phyloP scores from a whole-genome alignment of 2,113 vertebrate genomes.

The Pavo muticus region DNA sequence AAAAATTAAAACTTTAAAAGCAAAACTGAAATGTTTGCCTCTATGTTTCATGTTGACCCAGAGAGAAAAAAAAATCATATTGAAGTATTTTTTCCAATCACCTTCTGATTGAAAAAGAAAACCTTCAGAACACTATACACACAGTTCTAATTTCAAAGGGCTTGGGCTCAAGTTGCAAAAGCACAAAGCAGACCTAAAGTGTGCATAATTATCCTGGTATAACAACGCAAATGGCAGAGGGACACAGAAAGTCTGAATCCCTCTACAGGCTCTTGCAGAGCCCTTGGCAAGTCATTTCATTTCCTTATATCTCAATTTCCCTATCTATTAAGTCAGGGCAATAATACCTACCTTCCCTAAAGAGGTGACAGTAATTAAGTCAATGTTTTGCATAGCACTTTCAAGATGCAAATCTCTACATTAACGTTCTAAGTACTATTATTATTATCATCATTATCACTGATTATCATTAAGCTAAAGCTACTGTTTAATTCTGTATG shows the following conservation, averaged over 20 bases:
- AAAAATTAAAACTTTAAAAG: background rate
- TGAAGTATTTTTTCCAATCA: conserved; percentile 1
- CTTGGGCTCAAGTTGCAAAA: conserved; percentile 21
- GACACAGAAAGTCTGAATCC: conserved; percentile 51
- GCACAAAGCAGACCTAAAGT: conserved; percentile 10
- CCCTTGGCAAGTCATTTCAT: conserved; percentile 51
- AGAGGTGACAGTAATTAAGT: conserved; percentile 75
- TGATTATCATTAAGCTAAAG: conserved; percentile 65
- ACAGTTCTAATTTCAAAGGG: conserved; percentile 26
- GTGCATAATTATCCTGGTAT: conserved; percentile 12
- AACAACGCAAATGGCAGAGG: background rate
- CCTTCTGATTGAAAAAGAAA: background rate
- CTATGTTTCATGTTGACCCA: background rate
- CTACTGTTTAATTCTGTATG: conserved; percentile 46
- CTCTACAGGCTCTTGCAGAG: conserved; percentile 25
- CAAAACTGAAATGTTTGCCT: background rate
- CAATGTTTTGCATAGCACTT: conserved; percentile 72
- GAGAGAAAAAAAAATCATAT: background rate
- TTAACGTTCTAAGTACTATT: conserved; percentile 66
- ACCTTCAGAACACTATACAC: background rate
- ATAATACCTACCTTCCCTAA: conserved; percentile 58
- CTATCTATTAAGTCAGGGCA: conserved; percentile 51
- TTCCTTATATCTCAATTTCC: conserved; percentile 61
- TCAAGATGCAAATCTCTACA: conserved; percentile 69
- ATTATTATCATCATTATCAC: conserved; percentile 65